phyloP scores from a whole-genome alignment of 2,888 invertebrate species.

The Sinohyriopsis cumingii region DNA sequence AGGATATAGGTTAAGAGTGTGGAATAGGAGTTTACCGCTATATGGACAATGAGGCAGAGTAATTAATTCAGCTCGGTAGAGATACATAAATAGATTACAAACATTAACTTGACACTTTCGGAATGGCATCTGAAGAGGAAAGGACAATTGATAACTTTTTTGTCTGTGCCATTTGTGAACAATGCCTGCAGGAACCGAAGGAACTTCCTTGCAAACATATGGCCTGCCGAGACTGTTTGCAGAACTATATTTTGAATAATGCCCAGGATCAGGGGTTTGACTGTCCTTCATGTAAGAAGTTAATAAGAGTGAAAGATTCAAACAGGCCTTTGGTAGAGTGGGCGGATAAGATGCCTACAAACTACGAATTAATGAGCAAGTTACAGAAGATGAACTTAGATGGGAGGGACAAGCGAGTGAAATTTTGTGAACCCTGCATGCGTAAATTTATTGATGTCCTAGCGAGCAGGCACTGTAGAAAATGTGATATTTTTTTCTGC shows the following conservation, averaged over 20 bases:
- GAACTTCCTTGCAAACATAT: slow-evolving; percentile 26
- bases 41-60: too few relatives aligned
- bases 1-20: too few relatives aligned
- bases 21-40: too few relatives aligned
- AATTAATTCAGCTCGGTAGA: too few relatives aligned
- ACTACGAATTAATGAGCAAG: slow-evolving; percentile 6
- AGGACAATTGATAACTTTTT: slow-evolving; percentile 1
- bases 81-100: too few relatives aligned
- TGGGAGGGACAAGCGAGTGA: slow-evolving; percentile 4
- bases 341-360: slow-evolving; percentile 19
- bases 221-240: slow-evolving; percentile 24
- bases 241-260: slow-evolving; percentile 16
- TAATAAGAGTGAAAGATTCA: slow-evolving; percentile 8
- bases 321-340: slow-evolving; percentile 22
- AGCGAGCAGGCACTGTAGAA: slow-evolving; percentile 31
- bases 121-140: too few relatives aligned
- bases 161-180: slow-evolving; percentile 17
- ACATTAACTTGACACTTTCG: too few relatives aligned
- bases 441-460: slow-evolving; percentile 13
- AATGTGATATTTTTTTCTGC: slow-evolving; percentile 34
- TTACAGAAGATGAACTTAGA: slow-evolving; percentile 16
- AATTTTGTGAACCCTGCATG: slow-evolving; percentile 18
- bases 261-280: slow-evolving; percentile 15
- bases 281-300: slow-evolving; percentile 18
- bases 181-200: slow-evolving; percentile 20